Conservation (phyloP, 2,888 invertebrate species). For the Chironomus riparius region DNA sequence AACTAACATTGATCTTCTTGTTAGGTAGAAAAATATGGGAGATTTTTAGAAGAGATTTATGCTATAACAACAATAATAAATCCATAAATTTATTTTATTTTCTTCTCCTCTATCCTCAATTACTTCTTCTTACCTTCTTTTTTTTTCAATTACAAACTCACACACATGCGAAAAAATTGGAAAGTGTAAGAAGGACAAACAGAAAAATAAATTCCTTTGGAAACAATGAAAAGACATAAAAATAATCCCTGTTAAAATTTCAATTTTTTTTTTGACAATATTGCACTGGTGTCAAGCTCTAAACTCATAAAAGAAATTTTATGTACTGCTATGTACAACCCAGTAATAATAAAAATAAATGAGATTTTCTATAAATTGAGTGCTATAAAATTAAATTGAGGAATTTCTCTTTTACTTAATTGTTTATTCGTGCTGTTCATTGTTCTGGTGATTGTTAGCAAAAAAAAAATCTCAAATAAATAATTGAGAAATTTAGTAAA, state of each 20-base stretch:
- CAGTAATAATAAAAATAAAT: too few species aligned
- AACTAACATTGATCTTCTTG: conserved; percentile 13
- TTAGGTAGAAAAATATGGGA: conserved; percentile 21
- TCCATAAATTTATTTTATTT: conserved; percentile 25
- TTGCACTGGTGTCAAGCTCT: not conserved
- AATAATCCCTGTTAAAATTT: too few species aligned
- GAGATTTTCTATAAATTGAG: too few species aligned
- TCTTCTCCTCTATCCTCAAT: not conserved
- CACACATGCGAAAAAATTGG: not conserved
- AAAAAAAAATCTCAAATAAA: too few species aligned
- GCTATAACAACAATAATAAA: conserved; percentile 24
- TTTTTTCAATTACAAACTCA: not conserved
- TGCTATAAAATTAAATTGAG: too few species aligned
- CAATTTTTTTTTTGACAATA: not conserved
- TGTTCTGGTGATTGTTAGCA: too few species aligned
- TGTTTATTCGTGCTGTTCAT: too few species aligned
- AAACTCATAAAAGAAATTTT: not conserved
- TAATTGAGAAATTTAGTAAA: too few species aligned
- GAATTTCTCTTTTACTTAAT: too few species aligned
- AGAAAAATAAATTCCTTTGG: too few species aligned
- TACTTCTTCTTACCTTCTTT: not conserved
- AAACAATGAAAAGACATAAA: too few species aligned
- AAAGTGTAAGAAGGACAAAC: not conserved
- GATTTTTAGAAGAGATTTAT: not conserved
- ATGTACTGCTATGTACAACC: not conserved